Evolutionary conservation across 2,113 vertebrate species (phyloP), one percentile per base, ranked within the genome.

Genomic region (Macquaria australasica): DNA sequence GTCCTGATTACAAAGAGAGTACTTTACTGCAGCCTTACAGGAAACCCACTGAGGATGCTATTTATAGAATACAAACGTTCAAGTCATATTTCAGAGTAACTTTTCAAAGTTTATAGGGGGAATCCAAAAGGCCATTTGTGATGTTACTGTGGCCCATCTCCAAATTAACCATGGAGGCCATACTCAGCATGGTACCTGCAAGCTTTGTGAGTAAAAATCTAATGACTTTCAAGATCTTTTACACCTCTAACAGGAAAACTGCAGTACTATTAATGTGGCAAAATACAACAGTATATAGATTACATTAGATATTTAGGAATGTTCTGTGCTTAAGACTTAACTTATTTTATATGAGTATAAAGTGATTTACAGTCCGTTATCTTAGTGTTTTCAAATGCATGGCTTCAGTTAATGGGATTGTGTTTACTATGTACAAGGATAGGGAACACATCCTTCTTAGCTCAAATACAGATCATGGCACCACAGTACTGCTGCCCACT

Each of bases 1-100:
- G 66, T 62, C 76, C 70, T 85, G 86, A 85, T 91, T 91, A 75
- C 66, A 83, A 53, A 23, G 18, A 59, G 51, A 60, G 71, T 37
- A 67, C 73, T 82, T 86, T 69, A 71, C 76, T 85, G 66, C 37
- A 84, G 34, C 73, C 77, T 80, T 53, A 70, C 63, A 78, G 39
- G 72, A 55, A 75, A 25, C 78, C 34, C 51, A 53, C 79, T 86
- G 78, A 64, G 60, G 9, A 2, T 39, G 73, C 39, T 82, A 67
- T 87, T 91, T 90, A 73, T 82, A 78, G 66, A 70, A 64, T 48
- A 60, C 8, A 81, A 43, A 77, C 71, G 41, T 23, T 59, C n/a
- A 81, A 58, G 21, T 60, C 43, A 23, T 2, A 86, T 50, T 70
- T 70, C 25, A 71, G 43, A 39, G 25, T 4, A 55, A 68, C 18